These are phyloP conservation scores for Acanthosepion esculentum DNA, from an alignment of 2,888 invertebrate species.

Conservation along the genomic window DNA sequence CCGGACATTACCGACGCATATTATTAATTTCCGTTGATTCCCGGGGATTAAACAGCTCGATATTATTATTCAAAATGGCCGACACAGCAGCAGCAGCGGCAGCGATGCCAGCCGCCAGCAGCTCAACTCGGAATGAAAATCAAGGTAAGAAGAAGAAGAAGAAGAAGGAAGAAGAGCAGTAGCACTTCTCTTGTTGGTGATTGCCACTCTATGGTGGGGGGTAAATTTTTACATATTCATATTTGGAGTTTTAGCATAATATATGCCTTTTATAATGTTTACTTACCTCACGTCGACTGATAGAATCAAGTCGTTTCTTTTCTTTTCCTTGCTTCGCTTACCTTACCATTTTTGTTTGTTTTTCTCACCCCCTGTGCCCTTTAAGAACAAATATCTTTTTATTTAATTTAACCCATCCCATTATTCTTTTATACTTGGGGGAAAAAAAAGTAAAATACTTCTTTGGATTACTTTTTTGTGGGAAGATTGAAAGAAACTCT, in stretches of 20 bases:
- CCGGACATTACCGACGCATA: neutral
- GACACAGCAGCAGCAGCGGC: slow-evolving; percentile 50
- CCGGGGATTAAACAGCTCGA: slow-evolving; percentile 62
- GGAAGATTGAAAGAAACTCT: neutral
- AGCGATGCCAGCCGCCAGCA: neutral
- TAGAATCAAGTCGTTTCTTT: neutral
- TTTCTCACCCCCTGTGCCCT: no score
- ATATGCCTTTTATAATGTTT: slow-evolving; percentile 16
- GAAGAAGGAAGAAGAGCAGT: neutral
- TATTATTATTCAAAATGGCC: slow-evolving; percentile 72
- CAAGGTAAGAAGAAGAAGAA: slow-evolving; percentile 16
- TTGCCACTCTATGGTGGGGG: slow-evolving; percentile 7
- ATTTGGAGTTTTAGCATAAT: slow-evolving; percentile 33
- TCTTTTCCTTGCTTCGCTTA: neutral
- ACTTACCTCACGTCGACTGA: neutral
- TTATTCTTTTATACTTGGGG: neutral
- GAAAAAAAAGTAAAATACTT: neutral
- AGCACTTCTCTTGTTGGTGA: neutral
- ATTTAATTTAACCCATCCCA: neutral
- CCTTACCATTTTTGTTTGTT: no score
- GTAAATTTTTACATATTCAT: slow-evolving; percentile 33
- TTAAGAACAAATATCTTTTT: neutral
- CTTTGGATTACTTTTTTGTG: neutral
- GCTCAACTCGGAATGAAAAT: slow-evolving; percentile 9
- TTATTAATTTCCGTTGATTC: slow-evolving; percentile 40